A percentile compares a stretch with the other conserved stretches of the same genome.
Evolutionary conservation across 2,797 vertebrate genomes (phyloP).

Genomic region (Crenichthys baileyi): DNA sequence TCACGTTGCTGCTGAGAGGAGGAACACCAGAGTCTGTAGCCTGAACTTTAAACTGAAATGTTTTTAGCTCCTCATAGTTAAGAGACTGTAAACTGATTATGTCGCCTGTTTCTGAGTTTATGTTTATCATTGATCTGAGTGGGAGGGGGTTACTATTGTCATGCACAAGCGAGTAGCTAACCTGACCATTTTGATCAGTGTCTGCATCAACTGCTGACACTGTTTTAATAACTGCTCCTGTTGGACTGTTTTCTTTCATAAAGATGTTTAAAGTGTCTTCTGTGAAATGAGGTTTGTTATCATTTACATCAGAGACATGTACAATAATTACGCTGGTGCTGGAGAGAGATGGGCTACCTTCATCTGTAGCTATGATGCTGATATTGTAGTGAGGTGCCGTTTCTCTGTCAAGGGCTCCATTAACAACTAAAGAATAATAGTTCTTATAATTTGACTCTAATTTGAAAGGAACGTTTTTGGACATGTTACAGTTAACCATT

Average conservation of each 20-base stretch:
- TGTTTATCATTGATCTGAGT: background rate
- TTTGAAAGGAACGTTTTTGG: slow-evolving; percentile 80
- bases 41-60: slow-evolving; percentile 66
- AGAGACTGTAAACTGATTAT: slow-evolving; percentile 72
- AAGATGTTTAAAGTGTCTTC: background rate
- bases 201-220: background rate
- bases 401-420: slow-evolving; percentile 85
- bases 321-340: slow-evolving; percentile 56
- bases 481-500: slow-evolving; percentile 79
- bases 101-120: background rate
- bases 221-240: background rate
- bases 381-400: slow-evolving; percentile 81
- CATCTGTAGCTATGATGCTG: slow-evolving; percentile 84
- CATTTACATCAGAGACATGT: background rate
- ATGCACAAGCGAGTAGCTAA: background rate
- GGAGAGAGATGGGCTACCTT: slow-evolving; percentile 85
- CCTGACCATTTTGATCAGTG: background rate
- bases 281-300: background rate
- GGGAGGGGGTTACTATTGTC: background rate
- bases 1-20: too few species aligned
- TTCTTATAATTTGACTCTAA: slow-evolving; percentile 87
- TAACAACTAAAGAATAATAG: slow-evolving; percentile 87
- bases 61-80: slow-evolving; percentile 79
- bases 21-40: too few species aligned
- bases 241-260: background rate